phyloP scores from a whole-genome alignment of 2,888 invertebrate genomes.

The Mamestra brassicae region DNA sequence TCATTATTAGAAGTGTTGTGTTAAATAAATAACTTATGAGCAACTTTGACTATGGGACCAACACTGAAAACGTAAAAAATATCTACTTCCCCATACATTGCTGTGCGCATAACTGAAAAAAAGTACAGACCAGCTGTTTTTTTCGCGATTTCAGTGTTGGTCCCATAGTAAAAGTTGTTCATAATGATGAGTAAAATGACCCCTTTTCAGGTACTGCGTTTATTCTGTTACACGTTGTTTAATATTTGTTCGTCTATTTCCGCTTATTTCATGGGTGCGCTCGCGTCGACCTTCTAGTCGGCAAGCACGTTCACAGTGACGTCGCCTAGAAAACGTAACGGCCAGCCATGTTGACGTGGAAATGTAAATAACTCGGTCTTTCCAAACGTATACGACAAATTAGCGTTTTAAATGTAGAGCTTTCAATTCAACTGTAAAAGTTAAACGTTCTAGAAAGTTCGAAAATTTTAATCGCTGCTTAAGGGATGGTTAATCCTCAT shows the following conservation, averaged over 20 bases:
- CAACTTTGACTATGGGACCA: too few species aligned
- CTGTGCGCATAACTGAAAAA: too few species aligned
- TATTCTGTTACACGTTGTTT: background rate
- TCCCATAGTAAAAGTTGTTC: too few species aligned
- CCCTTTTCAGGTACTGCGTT: too few species aligned
- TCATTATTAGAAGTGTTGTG: too few species aligned
- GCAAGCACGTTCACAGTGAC: constrained; percentile 46
- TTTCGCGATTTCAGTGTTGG: too few species aligned
- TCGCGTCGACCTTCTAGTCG: constrained; percentile 38
- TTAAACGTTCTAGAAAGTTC: constrained; percentile 44
- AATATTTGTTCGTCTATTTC: constrained; percentile 25
- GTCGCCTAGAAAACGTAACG: constrained; percentile 54
- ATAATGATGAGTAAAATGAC: too few species aligned
- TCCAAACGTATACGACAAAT: constrained; percentile 46
- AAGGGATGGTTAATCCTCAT: background rate
- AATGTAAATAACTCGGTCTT: constrained; percentile 59
- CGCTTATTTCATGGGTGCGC: constrained; percentile 47
- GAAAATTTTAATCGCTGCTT: constrained; percentile 1
- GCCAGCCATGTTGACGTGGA: constrained; percentile 55
- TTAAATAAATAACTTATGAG: too few species aligned
- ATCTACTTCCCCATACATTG: too few species aligned
- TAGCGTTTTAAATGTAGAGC: constrained; percentile 59
- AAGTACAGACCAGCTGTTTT: too few species aligned
- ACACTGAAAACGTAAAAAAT: too few species aligned
- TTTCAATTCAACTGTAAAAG: constrained; percentile 43